Evolutionary conservation across 2,797 vertebrate genomes (phyloP), one percentile per base, ranked within the genome.

Genomic region (Pempheris klunzingeri): DNA sequence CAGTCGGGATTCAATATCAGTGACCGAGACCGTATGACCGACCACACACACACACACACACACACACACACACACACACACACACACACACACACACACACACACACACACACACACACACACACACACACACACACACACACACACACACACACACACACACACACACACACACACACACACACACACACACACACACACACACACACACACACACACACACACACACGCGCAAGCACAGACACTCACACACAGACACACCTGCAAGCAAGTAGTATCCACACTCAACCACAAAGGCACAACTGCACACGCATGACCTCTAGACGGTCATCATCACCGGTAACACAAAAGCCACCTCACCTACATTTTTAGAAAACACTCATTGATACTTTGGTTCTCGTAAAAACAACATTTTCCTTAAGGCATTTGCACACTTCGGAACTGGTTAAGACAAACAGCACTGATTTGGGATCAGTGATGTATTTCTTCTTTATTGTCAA

Each of bases 1-100:
- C 91, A 87, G 92, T 89, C 58, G 76, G 93, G 83, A 82, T 86
- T 89, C 88, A 87, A 84, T 87, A 91, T 80, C 80, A 39, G 85
- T 79, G 82, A 82, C 87, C 70, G 77, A 88, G 73, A 82, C 54
- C 58, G 39, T 80, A 74, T 49, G 65, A 68, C 64, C 26, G 14
- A 22, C 38, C 39, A 34, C 67, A 65, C 63, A 71, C 70, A 71
- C 78, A 64, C 76, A 49, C 74, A 58, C 63, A 15, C 52, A 78
- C 79, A 53, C 57, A 50, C 69, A 79, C 41, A 64, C 63, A 69
- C 38, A 59, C 52, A 73, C 36, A 68, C 66, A 76, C 68, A 44
- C 41, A 60, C 39, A 44, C 61, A 49, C 62, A 71, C 46, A 81
- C 64, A 70, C 71, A 55, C 60, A 71, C 38, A 50, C 71, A n/a